Evolutionary conservation across 2,888 invertebrate genomes (phyloP).

Genomic region (Homarus gammarus): DNA sequence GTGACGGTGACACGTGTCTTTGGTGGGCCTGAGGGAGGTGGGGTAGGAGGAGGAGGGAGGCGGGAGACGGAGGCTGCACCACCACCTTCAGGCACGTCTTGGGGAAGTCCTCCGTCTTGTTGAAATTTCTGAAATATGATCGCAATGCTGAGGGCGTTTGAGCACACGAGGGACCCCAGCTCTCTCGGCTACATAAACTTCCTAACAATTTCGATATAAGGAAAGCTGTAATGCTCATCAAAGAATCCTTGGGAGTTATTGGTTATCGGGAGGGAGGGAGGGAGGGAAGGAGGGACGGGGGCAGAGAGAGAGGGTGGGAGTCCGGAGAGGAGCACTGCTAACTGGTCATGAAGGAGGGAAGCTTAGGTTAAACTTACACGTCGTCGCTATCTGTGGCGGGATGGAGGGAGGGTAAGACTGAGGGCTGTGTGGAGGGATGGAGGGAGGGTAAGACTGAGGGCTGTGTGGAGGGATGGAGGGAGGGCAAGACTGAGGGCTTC

Average conservation of each 20-base stretch:
- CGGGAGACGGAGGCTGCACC: neutral
- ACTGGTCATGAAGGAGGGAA: neutral
- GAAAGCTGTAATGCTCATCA: conserved; percentile 11
- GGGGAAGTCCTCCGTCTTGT: neutral
- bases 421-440: neutral
- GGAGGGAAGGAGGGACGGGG: neutral
- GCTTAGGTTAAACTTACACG: too few relatives aligned
- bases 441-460: neutral
- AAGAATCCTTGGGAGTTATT: conserved; percentile 26
- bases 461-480: neutral
- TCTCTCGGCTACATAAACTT: neutral
- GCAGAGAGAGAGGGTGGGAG: conserved; percentile 3
- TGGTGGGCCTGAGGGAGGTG: neutral
- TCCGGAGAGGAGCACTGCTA: neutral
- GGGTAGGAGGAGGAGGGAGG: neutral
- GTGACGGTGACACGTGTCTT: conserved; percentile 13
- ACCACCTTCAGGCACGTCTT: neutral
- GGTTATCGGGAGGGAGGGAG: conserved; percentile 19
- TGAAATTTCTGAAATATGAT: neutral
- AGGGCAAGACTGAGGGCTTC: neutral
- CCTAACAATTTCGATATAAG: conserved; percentile 50
- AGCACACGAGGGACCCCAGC: neutral
- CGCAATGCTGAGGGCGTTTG: neutral
- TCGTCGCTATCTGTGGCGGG: neutral
- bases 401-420: too few relatives aligned